A percentile compares a stretch with the other conserved stretches of the same genome.
Evolutionary conservation across 2,797 vertebrate species (phyloP).

Genomic region (Falco naumanni): DNA sequence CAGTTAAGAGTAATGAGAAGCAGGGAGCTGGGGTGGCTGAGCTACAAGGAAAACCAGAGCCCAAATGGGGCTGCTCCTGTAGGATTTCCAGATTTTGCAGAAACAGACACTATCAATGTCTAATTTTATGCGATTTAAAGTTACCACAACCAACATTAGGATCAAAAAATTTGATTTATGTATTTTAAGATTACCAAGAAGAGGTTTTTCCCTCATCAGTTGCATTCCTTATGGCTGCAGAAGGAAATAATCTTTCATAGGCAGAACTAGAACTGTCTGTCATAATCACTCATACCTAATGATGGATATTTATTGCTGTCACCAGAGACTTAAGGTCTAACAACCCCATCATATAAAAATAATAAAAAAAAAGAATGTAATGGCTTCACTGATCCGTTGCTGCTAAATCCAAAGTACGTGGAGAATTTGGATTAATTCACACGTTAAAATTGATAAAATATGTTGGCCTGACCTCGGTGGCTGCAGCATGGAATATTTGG

Average conservation of each 20-base stretch:
- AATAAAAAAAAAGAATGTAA: background rate
- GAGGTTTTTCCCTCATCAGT: background rate
- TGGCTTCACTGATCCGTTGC: background rate
- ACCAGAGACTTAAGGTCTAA: slow-evolving; percentile 38
- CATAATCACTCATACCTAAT: slow-evolving; percentile 24
- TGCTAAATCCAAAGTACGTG: background rate
- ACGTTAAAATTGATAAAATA: slow-evolving; percentile 21
- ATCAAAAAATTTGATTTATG: background rate
- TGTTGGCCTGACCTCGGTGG: background rate
- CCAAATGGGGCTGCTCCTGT: background rate
- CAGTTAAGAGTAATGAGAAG: background rate
- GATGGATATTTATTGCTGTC: slow-evolving; percentile 53
- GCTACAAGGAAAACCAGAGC: background rate
- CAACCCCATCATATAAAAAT: slow-evolving; percentile 24
- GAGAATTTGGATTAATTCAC: slow-evolving; percentile 28
- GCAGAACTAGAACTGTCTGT: slow-evolving; percentile 7
- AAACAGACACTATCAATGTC: background rate
- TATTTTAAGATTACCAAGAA: slow-evolving; percentile 10
- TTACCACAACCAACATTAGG: background rate
- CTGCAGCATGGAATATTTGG: background rate
- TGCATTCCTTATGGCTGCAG: slow-evolving; percentile 17
- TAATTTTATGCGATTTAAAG: background rate
- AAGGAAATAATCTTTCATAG: slow-evolving; percentile 8
- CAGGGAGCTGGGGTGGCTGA: accelerated
- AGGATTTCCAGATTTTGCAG: background rate